Evolutionary conservation across 2,113 vertebrate species (phyloP), one percentile per base, ranked within the genome.

Genomic region (Eidolon helvum): DNA sequence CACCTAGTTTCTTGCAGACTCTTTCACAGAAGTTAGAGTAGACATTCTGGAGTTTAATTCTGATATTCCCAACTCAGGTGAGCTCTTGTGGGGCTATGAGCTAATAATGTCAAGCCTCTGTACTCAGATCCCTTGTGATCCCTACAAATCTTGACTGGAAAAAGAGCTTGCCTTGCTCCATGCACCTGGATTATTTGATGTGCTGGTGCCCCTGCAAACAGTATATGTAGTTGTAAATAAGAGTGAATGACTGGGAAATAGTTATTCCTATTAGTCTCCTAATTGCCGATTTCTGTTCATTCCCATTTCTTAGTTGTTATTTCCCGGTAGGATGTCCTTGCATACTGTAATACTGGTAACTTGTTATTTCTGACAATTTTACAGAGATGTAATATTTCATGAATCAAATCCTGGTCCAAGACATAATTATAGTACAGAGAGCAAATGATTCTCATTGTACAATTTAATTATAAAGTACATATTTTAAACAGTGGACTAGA

Each of bases 281-380:
- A 26, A 63, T 14, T 84, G 26, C n/a, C 78, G 24, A 59, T 72
- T 94, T 95, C 38, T 83, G 4, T 79, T 91, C 50, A 57, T 74
- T 87, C 14, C 33, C 35, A 35, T 61, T 50, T 78, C 15, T 80
- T 57, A 38, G 33, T 50, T 91, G 33, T 78, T 30, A 89, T 71
- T 77, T 55, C 21, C 45, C 63, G 5, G 72, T 78, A 35, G 21
- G 10, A 53, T 74, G 10, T 71, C 33, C 26, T 95, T 87, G 18
- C 12, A 40, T 43, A 88, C 30, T 90, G 57, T 35, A 92, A 92
- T 86, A 30, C 3, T 69, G 30, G 40, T 82, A 85, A 40, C 18
- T 8, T 87, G 8, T 63, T 82, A 95, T 80, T 94, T 94, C 24
- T 87, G 33, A 68, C 21, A 91, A 43, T 78, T 78, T 82, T 82